Percentiles rank a stretch among this genome's conserved stretches.
These are phyloP conservation scores for Trissolcus basalis DNA, from an alignment of 1,140 invertebrate species.

Conservation along the genomic window DNA sequence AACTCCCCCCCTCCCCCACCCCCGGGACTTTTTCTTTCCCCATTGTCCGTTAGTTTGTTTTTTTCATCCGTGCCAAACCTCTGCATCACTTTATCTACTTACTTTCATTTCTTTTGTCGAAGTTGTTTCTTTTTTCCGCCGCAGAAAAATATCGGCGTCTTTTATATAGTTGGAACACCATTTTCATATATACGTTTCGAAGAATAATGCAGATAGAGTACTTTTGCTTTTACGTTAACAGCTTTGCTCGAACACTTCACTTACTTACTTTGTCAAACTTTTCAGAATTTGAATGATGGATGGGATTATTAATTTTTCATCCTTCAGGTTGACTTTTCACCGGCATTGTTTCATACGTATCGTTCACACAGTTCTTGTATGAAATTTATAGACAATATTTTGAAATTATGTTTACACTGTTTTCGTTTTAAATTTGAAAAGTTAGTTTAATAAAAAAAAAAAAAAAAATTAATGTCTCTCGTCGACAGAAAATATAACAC, in stretches of 20 bases:
- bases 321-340: not conserved
- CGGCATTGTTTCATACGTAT: too few relatives aligned
- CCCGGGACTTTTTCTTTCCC: slow-evolving; percentile 7
- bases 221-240: slow-evolving; percentile 38
- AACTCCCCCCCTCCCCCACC: slow-evolving; percentile 5
- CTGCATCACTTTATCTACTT: slow-evolving; percentile 32
- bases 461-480: too few relatives aligned
- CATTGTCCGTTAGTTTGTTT: slow-evolving; percentile 23
- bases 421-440: too few relatives aligned
- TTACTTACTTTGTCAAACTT: slow-evolving; percentile 32
- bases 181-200: slow-evolving; percentile 64
- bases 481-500: too few relatives aligned
- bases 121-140: slow-evolving; percentile 49
- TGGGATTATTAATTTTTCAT: slow-evolving; percentile 22
- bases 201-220: slow-evolving; percentile 42
- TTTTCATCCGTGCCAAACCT: slow-evolving; percentile 36
- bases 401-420: too few relatives aligned
- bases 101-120: slow-evolving; percentile 21
- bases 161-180: slow-evolving; percentile 65
- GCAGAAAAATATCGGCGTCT: slow-evolving; percentile 64
- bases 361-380: too few relatives aligned
- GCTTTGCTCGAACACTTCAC: slow-evolving; percentile 32
- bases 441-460: too few relatives aligned
- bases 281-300: slow-evolving; percentile 9
- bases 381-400: too few relatives aligned